These are phyloP conservation scores for Episyrphus balteatus DNA, from an alignment of 1,140 invertebrate species.

Conservation along the genomic window DNA sequence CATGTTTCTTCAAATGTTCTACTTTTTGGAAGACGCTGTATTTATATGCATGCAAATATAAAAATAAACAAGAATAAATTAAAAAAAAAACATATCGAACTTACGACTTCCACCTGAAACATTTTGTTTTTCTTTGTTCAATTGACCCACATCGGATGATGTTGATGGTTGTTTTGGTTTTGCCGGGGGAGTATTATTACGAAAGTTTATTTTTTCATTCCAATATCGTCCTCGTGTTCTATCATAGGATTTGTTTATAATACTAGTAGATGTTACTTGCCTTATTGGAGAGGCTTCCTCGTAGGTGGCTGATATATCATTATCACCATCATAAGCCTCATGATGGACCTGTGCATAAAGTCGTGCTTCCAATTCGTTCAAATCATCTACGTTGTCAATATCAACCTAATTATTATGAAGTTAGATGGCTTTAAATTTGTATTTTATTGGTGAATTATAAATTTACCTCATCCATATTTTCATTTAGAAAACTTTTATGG, in stretches of 20 bases:
- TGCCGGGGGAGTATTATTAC: background rate
- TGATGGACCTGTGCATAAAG: slow-evolving; percentile 35
- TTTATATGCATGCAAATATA: too few species aligned
- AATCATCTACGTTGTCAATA: slow-evolving; percentile 24
- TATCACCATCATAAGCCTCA: slow-evolving; percentile 1
- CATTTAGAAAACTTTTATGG: background rate
- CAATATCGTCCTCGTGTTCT: slow-evolving; percentile 10
- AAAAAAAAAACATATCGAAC: too few species aligned
- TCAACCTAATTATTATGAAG: too few species aligned
- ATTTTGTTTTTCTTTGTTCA: too few species aligned
- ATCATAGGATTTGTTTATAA: background rate
- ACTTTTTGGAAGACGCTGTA: too few species aligned
- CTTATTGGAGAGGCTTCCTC: slow-evolving; percentile 9
- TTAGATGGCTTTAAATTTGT: too few species aligned
- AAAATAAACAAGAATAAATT: too few species aligned
- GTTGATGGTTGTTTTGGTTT: too few species aligned
- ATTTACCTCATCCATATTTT: slow-evolving; percentile 9
- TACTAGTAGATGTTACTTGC: background rate
- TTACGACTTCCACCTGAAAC: too few species aligned
- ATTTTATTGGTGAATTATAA: background rate
- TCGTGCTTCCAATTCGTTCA: slow-evolving; percentile 37
- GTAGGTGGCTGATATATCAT: slow-evolving; percentile 6
- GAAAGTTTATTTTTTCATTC: slow-evolving; percentile 14
- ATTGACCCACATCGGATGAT: too few species aligned
- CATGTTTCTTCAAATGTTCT: too few species aligned